These are phyloP conservation scores for Leptinotarsa rubiginosa DNA, from an alignment of 2,888 invertebrate species.

Conservation along the genomic window DNA sequence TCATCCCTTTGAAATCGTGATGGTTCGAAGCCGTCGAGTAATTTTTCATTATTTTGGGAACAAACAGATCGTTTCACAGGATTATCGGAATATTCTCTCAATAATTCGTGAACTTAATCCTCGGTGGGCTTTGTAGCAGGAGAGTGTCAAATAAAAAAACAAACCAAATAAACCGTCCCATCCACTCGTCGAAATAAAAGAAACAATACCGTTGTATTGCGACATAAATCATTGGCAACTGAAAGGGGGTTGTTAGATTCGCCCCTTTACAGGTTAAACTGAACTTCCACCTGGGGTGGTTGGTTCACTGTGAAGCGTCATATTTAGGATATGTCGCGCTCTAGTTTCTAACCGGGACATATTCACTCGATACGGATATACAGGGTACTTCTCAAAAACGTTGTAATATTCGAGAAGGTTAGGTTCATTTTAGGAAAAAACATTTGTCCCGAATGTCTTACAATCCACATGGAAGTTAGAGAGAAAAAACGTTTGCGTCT, in stretches of 20 bases:
- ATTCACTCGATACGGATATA: background rate
- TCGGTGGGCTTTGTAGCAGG: slow-evolving; percentile 2
- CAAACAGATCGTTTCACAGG: slow-evolving; percentile 1
- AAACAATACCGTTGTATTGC: slow-evolving; percentile 45
- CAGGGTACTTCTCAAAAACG: no score
- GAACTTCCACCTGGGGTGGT: slow-evolving; percentile 9
- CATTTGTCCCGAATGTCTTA: no score
- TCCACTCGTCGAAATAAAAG: slow-evolving; percentile 52
- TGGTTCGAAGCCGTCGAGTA: background rate
- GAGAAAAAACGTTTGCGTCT: no score
- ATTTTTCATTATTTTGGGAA: slow-evolving; percentile 16
- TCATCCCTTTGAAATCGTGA: background rate
- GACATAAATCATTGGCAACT: slow-evolving; percentile 46
- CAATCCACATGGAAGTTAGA: no score
- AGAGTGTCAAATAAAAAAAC: slow-evolving; percentile 45
- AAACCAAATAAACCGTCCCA: slow-evolving; percentile 50
- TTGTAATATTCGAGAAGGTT: no score
- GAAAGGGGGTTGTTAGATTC: slow-evolving; percentile 32
- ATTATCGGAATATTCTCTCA: slow-evolving; percentile 7
- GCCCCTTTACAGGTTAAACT: slow-evolving; percentile 22
- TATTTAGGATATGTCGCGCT: slow-evolving; percentile 4
- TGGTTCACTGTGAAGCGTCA: slow-evolving; percentile 2
- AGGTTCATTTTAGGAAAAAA: no score
- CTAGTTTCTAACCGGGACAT: background rate
- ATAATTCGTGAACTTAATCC: slow-evolving; percentile 1